These are phyloP conservation scores for Ochropleura leucogaster DNA, from an alignment of 2,888 invertebrate species.

Conservation along the genomic window DNA sequence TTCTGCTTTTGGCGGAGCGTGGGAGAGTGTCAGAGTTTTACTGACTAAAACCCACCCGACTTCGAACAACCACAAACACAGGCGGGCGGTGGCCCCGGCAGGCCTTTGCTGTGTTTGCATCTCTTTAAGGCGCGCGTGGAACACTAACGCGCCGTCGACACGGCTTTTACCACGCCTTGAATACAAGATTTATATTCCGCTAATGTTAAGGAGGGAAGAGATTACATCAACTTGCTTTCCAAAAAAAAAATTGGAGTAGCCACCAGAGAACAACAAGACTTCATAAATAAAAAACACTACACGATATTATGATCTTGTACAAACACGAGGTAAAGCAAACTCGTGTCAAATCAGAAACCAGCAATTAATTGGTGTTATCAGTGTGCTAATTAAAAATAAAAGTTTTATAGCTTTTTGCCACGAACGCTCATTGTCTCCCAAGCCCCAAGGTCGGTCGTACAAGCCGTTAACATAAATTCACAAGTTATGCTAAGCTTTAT, in stretches of 20 bases:
- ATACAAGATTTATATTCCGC: neutral
- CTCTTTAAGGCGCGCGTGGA: no score
- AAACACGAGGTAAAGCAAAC: constrained; percentile 7
- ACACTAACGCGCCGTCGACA: no score
- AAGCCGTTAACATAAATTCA: constrained; percentile 28
- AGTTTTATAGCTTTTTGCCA: constrained; percentile 51
- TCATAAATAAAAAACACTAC: neutral
- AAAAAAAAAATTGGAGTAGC: neutral
- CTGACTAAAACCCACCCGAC: no score
- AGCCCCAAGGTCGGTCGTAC: constrained; percentile 38
- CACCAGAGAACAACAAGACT: neutral
- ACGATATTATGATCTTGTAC: constrained; percentile 15
- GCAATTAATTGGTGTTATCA: constrained; percentile 54
- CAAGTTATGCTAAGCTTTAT: constrained; percentile 17
- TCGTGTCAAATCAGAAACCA: constrained; percentile 48
- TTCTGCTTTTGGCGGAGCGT: no score
- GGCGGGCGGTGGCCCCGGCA: no score
- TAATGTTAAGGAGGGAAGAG: neutral
- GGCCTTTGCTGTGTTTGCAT: no score
- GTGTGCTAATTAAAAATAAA: constrained; percentile 53
- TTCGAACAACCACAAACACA: no score
- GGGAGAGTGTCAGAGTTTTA: no score
- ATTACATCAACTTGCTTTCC: neutral
- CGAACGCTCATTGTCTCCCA: constrained; percentile 55
- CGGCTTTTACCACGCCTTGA: neutral